Evolutionary conservation across 1,140 invertebrate genomes (phyloP), one percentile per base, ranked within the genome.

Genomic region (Lepidotrigona ventralis): DNA sequence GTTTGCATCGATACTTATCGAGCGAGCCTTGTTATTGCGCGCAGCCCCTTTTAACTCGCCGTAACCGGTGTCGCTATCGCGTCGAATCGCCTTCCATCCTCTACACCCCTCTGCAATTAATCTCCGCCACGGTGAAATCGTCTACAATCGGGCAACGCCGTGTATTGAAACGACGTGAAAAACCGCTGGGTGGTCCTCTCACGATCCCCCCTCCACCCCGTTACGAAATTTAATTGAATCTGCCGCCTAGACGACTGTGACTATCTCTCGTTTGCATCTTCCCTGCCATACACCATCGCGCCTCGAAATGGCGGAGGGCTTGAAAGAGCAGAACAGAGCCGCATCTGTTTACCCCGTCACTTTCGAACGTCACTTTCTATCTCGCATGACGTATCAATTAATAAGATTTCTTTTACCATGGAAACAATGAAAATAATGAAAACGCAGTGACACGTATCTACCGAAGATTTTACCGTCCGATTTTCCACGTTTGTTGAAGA

Each of bases 221-320:
- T 88, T 53, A 66, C 69, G 85, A 82, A 87, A 89, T 89, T 87
- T 74, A 89, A 85, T 90, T 63, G 71, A 87, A 86, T 33, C 39
- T n/a, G 53, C 60, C 83, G 85, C 58, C 84, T 83, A 63, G 85
- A 76, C n/a, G 33, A 60, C 77, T 83, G 78, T 89, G 88, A 90
- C 88, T 89, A 90, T 90, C 88, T 53, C 11, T 19, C 75, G 85
- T 72, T 84, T 23, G 70, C n/a, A 87, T 87, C 84, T 74, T 53
- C n/a, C 63, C 64, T 23, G 70, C 33, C 33, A 9, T 53, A 12
- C 33, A 23, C 23, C 29, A 4, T 39, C 29, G 29, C 21, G 29
- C 39, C 39, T 68, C 33, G 84, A 63, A 60, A 69, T 78, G 54
- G 51, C 26, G 56, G 26, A 29, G 60, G 4, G 39, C 29, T 58